Base-by-base conservation (phyloP, 2,888 invertebrate species). In the Dolichopus griseipennis region DNA sequence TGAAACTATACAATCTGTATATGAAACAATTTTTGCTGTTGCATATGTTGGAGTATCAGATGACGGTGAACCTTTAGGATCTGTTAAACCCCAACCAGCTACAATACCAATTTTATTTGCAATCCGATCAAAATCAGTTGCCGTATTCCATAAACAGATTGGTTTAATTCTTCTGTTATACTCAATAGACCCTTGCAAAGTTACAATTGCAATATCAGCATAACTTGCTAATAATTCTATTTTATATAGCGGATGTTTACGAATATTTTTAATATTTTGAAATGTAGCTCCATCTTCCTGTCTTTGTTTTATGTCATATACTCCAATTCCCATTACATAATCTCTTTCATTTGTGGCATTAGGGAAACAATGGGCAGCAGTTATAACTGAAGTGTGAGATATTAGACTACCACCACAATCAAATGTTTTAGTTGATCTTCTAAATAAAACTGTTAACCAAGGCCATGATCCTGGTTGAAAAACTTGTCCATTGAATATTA, bases 161-260 rank as follows among this genome's bases (percentile, higher is more conserved):
- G 79, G 79, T 18, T 74, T 74, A 20, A 79, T 73, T n/a, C 61
- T 73, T 7, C 73, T 69, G 0, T 75, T 78, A 52, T 69, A 76
- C 10, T 69, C 72, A 1, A 78, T 76, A 12, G 73, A 70, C 6
- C 70, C 9, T 18, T 78, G 76, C 7, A 86, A 72, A n/a, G 78
- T 75, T 1, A 85, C 72, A 8, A 85, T 69, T 0, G 84, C 85
- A 15, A 85, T 71, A 74, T 86, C 86, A 1, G 83, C 80, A 71
- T 84, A 82, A 7, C 81, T 79, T 34, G 73, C 70, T n/a, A 69
- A 22, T 70, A n/a, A 67, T 18, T 77, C 22, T 12, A 18, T 71
- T 66, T 75, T 72, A 70, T 83, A 84, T 43, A 83, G 79, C 0
- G 83, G 78, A 72, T 84, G 84, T 0, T 79, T 67, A 1, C 71